A percentile compares a stretch with the other conserved stretches of the same genome.
Conservation (phyloP, 2,888 invertebrate genomes). For the Amphimallon solstitiale region DNA sequence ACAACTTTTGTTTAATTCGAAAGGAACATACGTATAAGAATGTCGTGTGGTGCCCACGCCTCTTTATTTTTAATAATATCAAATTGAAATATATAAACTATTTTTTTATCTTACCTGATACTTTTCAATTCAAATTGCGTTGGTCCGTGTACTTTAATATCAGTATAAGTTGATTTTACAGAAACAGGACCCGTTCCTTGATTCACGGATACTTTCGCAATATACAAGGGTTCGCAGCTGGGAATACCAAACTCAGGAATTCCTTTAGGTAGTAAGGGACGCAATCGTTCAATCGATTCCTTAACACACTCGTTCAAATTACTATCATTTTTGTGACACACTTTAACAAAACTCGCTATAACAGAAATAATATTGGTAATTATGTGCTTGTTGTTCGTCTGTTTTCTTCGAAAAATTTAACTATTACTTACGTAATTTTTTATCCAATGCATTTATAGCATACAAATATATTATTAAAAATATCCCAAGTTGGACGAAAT, state of each 20-base stretch:
- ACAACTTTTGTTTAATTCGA: too few species aligned
- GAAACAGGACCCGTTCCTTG: constrained; percentile 72
- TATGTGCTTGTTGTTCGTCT: too few species aligned
- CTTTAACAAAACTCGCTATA: constrained; percentile 71
- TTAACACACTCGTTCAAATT: constrained; percentile 70
- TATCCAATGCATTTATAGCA: too few species aligned
- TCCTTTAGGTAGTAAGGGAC: constrained; percentile 70
- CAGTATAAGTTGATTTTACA: constrained; percentile 68
- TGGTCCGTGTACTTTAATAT: constrained; percentile 71
- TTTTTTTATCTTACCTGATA: constrained; percentile 73
- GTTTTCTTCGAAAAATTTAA: too few species aligned
- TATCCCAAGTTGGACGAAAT: too few species aligned
- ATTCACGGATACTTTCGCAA: constrained; percentile 71
- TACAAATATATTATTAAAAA: too few species aligned
- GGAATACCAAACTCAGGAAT: constrained; percentile 72
- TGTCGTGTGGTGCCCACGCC: too few species aligned
- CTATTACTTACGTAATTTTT: too few species aligned
- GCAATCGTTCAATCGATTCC: constrained; percentile 70
- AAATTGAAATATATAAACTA: too few species aligned
- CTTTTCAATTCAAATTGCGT: constrained; percentile 69
- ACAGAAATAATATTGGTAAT: neutral
- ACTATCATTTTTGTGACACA: constrained; percentile 70
- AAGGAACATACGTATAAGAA: too few species aligned
- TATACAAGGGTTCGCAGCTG: constrained; percentile 71
- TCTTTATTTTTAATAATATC: too few species aligned